Conservation (phyloP, 2,113 vertebrate genomes). For the Macrotus californicus region DNA sequence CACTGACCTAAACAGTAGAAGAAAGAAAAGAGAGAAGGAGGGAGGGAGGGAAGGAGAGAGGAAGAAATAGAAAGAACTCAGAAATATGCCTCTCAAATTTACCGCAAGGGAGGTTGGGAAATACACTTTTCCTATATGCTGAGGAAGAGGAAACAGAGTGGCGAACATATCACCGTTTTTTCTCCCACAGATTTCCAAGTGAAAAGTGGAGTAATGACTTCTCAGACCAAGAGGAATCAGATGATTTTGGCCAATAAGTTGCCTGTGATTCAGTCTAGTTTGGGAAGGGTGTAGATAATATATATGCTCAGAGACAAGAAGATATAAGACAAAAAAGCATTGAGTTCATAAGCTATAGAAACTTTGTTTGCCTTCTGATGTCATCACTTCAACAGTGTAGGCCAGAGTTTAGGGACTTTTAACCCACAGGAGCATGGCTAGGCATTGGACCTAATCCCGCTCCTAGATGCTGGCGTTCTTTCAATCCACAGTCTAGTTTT, state of each 20-base stretch:
- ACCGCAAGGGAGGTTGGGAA: neutral
- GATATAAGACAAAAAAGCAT: too few relatives aligned
- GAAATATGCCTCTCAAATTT: neutral
- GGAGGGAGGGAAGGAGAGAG: accelerated
- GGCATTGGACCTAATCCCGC: neutral
- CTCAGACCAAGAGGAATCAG: neutral
- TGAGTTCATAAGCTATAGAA: neutral
- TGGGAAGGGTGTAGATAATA: neutral
- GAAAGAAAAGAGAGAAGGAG: neutral
- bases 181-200: neutral
- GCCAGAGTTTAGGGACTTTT: neutral
- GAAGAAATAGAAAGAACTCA: neutral
- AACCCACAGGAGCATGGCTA: neutral
- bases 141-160: neutral
- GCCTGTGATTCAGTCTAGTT: neutral
- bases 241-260: neutral
- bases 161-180: neutral
- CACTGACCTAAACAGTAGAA: neutral
- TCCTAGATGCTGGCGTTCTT: neutral
- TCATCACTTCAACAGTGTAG: neutral
- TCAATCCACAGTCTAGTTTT: neutral
- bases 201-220: neutral
- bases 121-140: neutral
- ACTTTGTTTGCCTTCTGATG: neutral
- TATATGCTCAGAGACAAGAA: neutral